Base-by-base conservation (phyloP, 1,140 invertebrate genomes). In the Cydia amplana region DNA sequence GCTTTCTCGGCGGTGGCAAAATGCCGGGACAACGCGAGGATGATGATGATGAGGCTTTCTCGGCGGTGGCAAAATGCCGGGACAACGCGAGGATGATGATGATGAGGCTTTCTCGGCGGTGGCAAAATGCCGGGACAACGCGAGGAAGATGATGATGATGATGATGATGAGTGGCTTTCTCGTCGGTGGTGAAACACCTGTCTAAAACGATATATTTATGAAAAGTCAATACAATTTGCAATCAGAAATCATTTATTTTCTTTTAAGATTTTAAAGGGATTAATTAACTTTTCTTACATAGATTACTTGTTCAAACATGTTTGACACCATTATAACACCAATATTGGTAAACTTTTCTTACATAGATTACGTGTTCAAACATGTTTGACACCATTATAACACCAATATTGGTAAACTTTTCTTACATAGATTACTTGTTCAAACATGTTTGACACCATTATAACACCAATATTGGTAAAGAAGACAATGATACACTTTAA, bases 371-470 rank as follows among this genome's bases (percentile, higher is more conserved):
- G n/a, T 60, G 55, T 60, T 60, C 10, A 23, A 3, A 60, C 55
- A 60, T 60, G 55, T 60, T 60, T 60, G 55, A 60, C 55, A 60
- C 55, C 1, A 23, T 60, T 23, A 60, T 23, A 23, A 23, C 18
- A 60, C 55, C 20, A 23, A n/a, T 0, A 23, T 18, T 18, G 0
- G 1, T 60, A 1, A 9, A 20, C n/a, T 23, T 23, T 23, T 5
- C 55, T 60, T 51, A 51, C 49, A 18, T 60, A 60, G 10, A 4
- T 60, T 60, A 60, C 20, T n/a, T 60, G 55, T 60, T 60, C 10
- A 23, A 3, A 60, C 55, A 60, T 60, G 55, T 60, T 60, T 60
- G 55, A 60, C 55, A 60, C 55, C 1, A 23, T 60, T 23, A 60
- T 23, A 23, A 23, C n/a, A 60, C 20, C 55, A 60, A 12, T 23